Evolutionary conservation across 1,140 invertebrate genomes (phyloP), one percentile per base, ranked within the genome.

Genomic region (Drosophila baimaii): DNA sequence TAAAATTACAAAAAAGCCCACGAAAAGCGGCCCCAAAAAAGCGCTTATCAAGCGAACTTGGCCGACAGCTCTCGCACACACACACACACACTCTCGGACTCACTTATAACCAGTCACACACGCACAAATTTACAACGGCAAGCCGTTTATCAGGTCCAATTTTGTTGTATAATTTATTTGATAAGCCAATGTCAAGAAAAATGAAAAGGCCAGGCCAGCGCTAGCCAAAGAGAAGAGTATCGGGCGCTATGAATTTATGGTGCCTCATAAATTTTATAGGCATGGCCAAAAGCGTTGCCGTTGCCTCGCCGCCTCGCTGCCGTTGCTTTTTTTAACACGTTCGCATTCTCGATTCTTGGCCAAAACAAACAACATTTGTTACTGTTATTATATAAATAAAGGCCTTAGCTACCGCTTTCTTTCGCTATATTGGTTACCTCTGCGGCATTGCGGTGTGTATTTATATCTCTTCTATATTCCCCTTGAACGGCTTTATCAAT

Each of bases 171-270:
- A 54, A 71, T 78, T 63, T 70, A 73, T 73, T 83, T 89, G 83
- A 88, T 88, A 89, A 89, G 83, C 80, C 70, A 82, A 83, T 88
- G 83, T 82, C 82, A 79, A 71, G 75, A 58, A 64, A 61, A 55
- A 65, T 68, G 39, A 78, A 68, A 77, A 54, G 49, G 49, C 61
- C 56, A 62, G 19, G 51, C 51, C n/a, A 56, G 55, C 37, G 47
- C 47, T 15, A 13, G 15, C 31, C 17, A 33, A 58, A 44, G 35
- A 69, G 43, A 27, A 56, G 33, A 56, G 29, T 37, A 64, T 46
- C 43, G 64, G 39, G 63, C 44, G 64, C 72, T 55, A 59, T 64
- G 56, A 62, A 79, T 88, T 86, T 83, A 88, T 79, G 56, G 89
- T 79, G 52, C 47, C 39, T 54, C 72, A 80, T 88, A 88, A 88